A percentile compares a stretch with the other conserved stretches of the same genome.
Evolutionary conservation across 1,140 invertebrate species (phyloP).

Genomic region (Sminthurinus signatus): DNA sequence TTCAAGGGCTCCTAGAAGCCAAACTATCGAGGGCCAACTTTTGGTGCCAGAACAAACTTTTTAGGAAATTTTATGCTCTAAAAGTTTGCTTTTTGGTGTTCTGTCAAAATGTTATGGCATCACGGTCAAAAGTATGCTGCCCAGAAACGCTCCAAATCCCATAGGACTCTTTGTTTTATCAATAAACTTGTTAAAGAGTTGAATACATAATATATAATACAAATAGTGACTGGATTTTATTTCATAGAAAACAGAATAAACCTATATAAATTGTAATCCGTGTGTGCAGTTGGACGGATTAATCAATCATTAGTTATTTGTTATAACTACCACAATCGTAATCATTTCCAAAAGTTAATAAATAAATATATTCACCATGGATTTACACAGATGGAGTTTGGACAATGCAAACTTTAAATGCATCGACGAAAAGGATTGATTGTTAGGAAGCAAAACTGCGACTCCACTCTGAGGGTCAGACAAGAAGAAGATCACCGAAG

Average conservation of each 20-base stretch:
- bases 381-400: slow-evolving; percentile 1
- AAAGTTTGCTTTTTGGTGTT: no score
- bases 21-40: no score
- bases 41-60: no score
- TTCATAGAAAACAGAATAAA: background rate
- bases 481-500: background rate
- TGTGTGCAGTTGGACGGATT: background rate
- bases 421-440: background rate
- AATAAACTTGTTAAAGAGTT: no score
- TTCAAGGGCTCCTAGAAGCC: no score
- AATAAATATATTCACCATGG: background rate
- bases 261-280: background rate
- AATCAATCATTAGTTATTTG: background rate
- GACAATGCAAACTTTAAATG: background rate
- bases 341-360: background rate
- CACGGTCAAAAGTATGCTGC: no score
- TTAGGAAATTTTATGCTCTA: no score
- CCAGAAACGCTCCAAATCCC: no score
- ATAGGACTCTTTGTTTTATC: no score
- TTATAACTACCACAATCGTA: background rate
- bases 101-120: no score
- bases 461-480: background rate
- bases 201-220: background rate
- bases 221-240: background rate
- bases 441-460: background rate